Conservation (phyloP, 2,888 invertebrate species). For the Andrena marginata region DNA sequence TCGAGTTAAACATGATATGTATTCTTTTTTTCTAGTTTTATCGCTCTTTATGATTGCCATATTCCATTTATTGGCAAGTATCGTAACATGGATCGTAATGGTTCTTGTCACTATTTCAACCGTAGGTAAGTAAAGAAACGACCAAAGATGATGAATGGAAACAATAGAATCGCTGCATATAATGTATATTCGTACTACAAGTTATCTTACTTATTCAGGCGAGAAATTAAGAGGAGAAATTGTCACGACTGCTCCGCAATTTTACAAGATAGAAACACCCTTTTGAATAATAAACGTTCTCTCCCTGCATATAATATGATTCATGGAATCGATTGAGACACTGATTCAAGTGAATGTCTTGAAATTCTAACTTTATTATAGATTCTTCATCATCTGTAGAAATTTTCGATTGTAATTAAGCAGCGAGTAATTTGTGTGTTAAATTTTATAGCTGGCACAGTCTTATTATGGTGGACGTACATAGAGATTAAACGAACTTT, state of each 20-base stretch:
- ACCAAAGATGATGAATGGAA: background rate
- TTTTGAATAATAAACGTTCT: constrained; percentile 21
- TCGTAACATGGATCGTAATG: constrained; percentile 96
- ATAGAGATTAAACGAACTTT: constrained; percentile 90
- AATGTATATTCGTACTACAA: constrained; percentile 4
- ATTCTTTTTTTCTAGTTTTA: constrained; percentile 87
- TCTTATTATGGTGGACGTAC: constrained; percentile 95
- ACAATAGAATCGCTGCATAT: background rate
- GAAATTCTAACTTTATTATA: background rate
- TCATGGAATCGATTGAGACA: constrained; percentile 8
- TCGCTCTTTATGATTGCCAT: constrained; percentile 93
- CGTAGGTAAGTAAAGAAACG: constrained; percentile 86
- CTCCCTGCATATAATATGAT: background rate
- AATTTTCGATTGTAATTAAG: background rate
- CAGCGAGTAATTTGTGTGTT: constrained; percentile 5
- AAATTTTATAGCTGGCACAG: constrained; percentile 87
- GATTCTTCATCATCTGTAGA: constrained; percentile 12
- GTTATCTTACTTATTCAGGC: constrained; percentile 22
- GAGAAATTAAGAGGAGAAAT: constrained; percentile 32
- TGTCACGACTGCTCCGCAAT: constrained; percentile 1
- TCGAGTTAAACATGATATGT: constrained; percentile 1
- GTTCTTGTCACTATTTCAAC: constrained; percentile 91
- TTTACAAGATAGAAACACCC: constrained; percentile 23
- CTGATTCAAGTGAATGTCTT: constrained; percentile 2
- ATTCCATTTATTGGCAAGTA: constrained; percentile 92